Evolutionary conservation across 2,888 invertebrate genomes (phyloP), one percentile per base, ranked within the genome.

Genomic region (Rhagium mordax): DNA sequence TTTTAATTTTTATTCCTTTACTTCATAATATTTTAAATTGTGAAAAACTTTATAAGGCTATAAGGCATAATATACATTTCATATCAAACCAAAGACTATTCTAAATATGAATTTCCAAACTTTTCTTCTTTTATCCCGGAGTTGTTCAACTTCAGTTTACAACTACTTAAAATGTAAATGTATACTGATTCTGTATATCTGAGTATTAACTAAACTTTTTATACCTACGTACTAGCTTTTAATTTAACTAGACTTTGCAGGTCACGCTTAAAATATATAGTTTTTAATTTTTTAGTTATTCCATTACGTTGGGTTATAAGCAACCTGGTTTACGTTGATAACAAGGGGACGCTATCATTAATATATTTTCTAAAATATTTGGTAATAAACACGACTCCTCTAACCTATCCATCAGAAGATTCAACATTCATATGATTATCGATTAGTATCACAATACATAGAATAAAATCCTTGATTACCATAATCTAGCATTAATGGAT

Each of bases 101-200:
- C 16, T 16, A 33, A 60, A 60, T 16, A 59, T 59, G 33, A 41
- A 60, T n/a, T 18, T 18, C 18, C 33, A 60, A 60, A 60, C 20
- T 60, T 47, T 7, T 4, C 41, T 60, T 60, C 60, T 60, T 60
- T 20, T 60, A 33, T 16, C 41, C 33, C 13, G n/a, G 1, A 60
- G 60, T 41, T 41, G 20, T 18, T 13, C 60, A 47, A 47, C 41
- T 47, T 60, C 41, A 41, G 55, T 60, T 60, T 47, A 33, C 20
- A 60, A 41, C 60, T 33, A 27, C 41, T 60, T 60, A 47, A 60
- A 60, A 41, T 60, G 60, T 33, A 60, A 60, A 60, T 33, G 41
- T 60, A 60, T 47, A 60, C 33, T 13, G 33, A 33, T 33, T 33
- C 33, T 33, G 33, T 33, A 13, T 33, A 33, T 33, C 33, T 33